Evolutionary conservation across 2,113 vertebrate genomes (phyloP).

Genomic region (Aythya baeri): DNA sequence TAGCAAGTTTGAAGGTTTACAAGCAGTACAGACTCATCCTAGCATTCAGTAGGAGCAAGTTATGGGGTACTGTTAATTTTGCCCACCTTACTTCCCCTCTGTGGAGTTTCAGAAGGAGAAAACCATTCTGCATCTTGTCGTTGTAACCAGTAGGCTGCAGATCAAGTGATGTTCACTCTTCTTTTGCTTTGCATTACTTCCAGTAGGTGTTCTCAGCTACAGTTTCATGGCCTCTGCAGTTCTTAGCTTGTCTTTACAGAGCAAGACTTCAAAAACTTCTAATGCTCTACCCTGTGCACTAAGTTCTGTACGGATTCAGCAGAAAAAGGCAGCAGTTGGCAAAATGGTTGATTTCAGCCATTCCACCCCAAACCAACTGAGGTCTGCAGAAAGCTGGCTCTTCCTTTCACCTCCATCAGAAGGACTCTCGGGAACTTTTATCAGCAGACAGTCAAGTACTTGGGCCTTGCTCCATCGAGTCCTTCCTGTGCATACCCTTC

Average conservation of each 20-base stretch:
- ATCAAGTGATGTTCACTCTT: neutral
- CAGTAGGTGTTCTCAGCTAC: accelerated
- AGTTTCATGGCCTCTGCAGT: neutral
- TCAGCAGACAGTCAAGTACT: neutral
- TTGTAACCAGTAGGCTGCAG: neutral
- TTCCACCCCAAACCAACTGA: neutral
- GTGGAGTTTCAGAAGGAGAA: neutral
- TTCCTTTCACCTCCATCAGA: neutral
- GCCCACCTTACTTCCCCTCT: neutral
- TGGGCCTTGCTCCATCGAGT: neutral
- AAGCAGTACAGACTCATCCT: neutral
- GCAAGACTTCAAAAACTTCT: neutral
- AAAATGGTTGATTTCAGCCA: neutral
- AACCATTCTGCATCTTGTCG: neutral
- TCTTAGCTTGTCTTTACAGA: neutral
- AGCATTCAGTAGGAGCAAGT: neutral
- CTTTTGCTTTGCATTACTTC: neutral
- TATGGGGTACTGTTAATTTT: neutral
- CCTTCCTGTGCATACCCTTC: neutral
- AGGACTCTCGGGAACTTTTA: neutral
- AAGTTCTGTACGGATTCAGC: neutral
- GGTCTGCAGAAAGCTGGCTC: neutral
- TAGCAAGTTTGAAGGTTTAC: neutral
- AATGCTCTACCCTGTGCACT: neutral
- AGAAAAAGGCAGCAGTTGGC: neutral